Base-by-base conservation (phyloP, 2,113 vertebrate genomes). In the Varanus salvator region DNA sequence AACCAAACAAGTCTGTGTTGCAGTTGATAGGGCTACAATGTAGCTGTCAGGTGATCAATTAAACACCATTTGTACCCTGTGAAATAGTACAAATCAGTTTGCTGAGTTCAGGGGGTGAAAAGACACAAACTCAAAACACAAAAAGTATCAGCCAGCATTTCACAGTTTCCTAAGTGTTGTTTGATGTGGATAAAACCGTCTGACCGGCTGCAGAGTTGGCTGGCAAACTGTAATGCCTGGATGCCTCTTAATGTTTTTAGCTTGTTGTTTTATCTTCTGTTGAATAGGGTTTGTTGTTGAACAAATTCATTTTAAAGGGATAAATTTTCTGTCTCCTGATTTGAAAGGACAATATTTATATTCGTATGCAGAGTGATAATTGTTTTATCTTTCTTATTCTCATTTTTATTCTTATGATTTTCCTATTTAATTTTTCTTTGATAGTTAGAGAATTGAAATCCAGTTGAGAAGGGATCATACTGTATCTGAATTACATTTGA, bases 41-140 rank as follows among this genome's bases (percentile, higher is more conserved):
- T 69, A 87, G 8, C 4, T 14, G 60, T 80, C 85, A 21, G 90
- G 38, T 91, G 90, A 81, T 88, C 21, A 8, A 84, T 38, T 74
- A 66, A 38, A 88, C 48, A 80, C 8, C 71, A 80, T 31, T 89
- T 44, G 69, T 52, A 21, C 88, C 48, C 38, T 48, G 87, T 89
- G 82, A 94, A 95, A 90, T 87, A 91, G 57, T 50, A 86, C 60
- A 84, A 71, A 50, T n/a, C 87, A 90, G 44, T 1, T 3, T 91
- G 72, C 86, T 84, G 82, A 44, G 34, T 0, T 31, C 72, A 80
- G 80, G 85, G 89, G 68, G 86, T 88, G 74, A 78, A 93, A 88
- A 89, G 87, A 8, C 75, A 87, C 64, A 87, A 9, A 44, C 78
- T 21, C 88, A 72, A 88, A 87, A 38, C 21, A 38, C 1, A 68